These are phyloP conservation scores for Myzus persicae DNA, from an alignment of 1,140 invertebrate species.

Conservation along the genomic window DNA sequence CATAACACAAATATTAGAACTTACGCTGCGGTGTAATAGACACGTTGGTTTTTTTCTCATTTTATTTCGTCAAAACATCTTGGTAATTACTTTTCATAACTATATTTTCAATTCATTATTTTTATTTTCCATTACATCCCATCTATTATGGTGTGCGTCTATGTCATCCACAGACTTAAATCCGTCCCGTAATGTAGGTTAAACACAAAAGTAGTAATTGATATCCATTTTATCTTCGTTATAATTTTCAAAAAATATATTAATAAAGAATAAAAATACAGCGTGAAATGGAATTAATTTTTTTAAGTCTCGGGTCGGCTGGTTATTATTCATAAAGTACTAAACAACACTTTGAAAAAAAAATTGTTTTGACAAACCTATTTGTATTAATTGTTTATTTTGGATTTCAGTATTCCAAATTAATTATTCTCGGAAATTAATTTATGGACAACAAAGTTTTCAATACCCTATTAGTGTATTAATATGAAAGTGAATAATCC, in stretches of 20 bases:
- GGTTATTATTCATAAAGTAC: not conserved
- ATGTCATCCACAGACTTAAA: not conserved
- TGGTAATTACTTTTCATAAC: slow-evolving; percentile 15
- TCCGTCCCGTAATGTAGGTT: not conserved
- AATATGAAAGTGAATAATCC: not conserved
- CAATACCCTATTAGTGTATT: not conserved
- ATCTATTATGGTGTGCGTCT: not conserved
- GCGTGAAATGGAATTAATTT: not conserved
- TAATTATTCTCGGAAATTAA: not conserved
- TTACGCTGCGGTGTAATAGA: not conserved
- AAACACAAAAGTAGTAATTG: slow-evolving; percentile 12
- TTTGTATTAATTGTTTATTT: not conserved
- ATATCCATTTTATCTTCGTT: not conserved
- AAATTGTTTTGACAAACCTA: not conserved
- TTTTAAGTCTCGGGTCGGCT: not conserved
- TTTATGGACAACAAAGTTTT: not conserved
- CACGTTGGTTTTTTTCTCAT: not conserved
- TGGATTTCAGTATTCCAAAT: not conserved
- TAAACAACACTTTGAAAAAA: not conserved
- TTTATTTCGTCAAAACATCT: not conserved
- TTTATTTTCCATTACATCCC: not conserved
- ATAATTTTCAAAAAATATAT: not conserved
- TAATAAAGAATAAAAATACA: not conserved
- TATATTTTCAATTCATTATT: not conserved
- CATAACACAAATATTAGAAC: not conserved